Percentiles rank a stretch among this genome's conserved stretches.
phyloP scores from a whole-genome alignment of 2,888 invertebrate species.

The Oscheius sp. region DNA sequence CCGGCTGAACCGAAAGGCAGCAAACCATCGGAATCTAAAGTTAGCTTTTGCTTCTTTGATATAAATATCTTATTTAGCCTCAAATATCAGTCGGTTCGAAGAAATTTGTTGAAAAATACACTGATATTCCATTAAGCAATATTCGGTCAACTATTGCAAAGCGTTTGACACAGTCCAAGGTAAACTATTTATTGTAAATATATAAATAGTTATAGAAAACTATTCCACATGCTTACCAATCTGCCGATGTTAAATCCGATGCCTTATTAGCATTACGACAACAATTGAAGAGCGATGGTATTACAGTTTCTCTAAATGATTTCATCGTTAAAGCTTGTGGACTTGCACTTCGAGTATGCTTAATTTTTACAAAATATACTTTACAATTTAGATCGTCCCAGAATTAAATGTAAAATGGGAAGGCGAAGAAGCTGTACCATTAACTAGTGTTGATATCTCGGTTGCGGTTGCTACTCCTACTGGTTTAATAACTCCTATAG shows the following conservation, averaged over 20 bases:
- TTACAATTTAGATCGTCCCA: slow-evolving; percentile 71
- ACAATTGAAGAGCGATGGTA: slow-evolving; percentile 70
- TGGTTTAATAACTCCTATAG: slow-evolving; percentile 92
- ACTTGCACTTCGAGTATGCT: slow-evolving; percentile 74
- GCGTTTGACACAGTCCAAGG: slow-evolving; percentile 77
- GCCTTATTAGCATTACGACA: slow-evolving; percentile 74
- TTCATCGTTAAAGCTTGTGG: slow-evolving; percentile 78
- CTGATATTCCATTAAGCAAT: slow-evolving; percentile 76
- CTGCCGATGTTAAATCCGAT: slow-evolving; percentile 75
- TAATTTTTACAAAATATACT: slow-evolving; percentile 73
- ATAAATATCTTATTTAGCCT: not conserved
- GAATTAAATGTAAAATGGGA: slow-evolving; percentile 48
- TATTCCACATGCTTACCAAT: slow-evolving; percentile 79
- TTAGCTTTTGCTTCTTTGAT: not conserved
- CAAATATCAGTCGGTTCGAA: slow-evolving; percentile 19
- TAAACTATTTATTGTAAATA: slow-evolving; percentile 8
- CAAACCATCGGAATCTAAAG: not conserved
- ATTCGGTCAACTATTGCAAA: slow-evolving; percentile 78
- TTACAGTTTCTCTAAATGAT: slow-evolving; percentile 77
- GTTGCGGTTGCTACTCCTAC: slow-evolving; percentile 93
- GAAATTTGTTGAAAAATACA: slow-evolving; percentile 62
- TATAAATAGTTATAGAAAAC: slow-evolving; percentile 73
- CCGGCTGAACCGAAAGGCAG: slow-evolving; percentile 21
- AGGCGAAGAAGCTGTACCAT: slow-evolving; percentile 32
- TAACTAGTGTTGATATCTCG: slow-evolving; percentile 83